Conservation (phyloP, 2,888 invertebrate species). For the Pocota personata region DNA sequence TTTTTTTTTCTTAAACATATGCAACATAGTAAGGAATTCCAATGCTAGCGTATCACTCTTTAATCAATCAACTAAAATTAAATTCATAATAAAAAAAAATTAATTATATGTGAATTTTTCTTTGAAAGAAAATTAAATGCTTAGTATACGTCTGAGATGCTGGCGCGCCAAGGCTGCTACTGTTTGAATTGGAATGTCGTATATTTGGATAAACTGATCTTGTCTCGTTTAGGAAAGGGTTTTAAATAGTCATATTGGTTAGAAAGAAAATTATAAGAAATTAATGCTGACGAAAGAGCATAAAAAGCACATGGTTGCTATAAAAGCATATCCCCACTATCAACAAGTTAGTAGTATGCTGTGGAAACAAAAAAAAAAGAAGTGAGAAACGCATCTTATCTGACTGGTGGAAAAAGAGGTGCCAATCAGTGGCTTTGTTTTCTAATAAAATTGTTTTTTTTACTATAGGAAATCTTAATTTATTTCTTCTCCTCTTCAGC, state of each 20-base stretch:
- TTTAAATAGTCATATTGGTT: neutral
- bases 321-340: neutral
- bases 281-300: neutral
- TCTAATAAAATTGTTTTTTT: too few relatives aligned
- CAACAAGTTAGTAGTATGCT: neutral
- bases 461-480: too few relatives aligned
- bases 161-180: constrained; percentile 33
- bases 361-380: neutral
- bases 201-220: neutral
- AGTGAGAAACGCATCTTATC: neutral
- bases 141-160: constrained; percentile 21
- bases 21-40: constrained; percentile 51
- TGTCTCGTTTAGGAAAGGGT: neutral
- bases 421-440: constrained; percentile 37
- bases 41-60: constrained; percentile 51
- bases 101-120: constrained; percentile 33
- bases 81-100: constrained; percentile 43
- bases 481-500: too few relatives aligned
- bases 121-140: constrained; percentile 10
- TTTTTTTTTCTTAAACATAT: constrained; percentile 33
- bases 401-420: neutral
- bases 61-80: constrained; percentile 51
- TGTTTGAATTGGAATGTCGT: constrained; percentile 23
- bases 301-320: neutral
- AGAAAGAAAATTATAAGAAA: neutral